These are phyloP conservation scores for Phylloscopus trochiloides DNA, from an alignment of 2,113 vertebrate species.

Conservation along the genomic window DNA sequence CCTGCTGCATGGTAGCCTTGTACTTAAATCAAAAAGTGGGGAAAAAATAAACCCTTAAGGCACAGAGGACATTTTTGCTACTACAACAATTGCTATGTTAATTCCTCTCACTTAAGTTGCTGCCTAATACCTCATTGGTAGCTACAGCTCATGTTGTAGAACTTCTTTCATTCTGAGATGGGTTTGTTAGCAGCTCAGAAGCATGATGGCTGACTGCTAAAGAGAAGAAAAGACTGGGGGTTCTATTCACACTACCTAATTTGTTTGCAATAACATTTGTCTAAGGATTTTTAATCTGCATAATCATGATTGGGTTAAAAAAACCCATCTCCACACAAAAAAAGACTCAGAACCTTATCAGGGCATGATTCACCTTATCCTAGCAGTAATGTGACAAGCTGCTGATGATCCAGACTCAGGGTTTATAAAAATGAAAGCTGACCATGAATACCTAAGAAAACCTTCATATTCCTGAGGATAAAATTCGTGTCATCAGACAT, in stretches of 20 bases:
- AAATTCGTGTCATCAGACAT: background rate
- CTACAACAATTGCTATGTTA: background rate
- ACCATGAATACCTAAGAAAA: background rate
- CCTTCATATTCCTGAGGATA: background rate
- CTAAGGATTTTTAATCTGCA: background rate
- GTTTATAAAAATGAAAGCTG: background rate
- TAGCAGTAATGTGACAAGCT: background rate
- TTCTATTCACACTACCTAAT: background rate
- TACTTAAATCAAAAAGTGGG: background rate
- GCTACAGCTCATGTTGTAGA: background rate
- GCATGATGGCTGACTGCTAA: background rate
- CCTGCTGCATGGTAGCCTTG: background rate
- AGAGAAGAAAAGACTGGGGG: background rate
- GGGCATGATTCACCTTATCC: background rate
- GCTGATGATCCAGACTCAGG: background rate
- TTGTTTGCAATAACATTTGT: background rate
- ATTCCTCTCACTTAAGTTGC: background rate
- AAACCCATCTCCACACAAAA: rapidly evolving
- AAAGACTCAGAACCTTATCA: background rate
- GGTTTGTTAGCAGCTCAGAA: background rate
- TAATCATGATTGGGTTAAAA: background rate
- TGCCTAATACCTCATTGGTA: background rate
- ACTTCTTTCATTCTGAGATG: background rate
- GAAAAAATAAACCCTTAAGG: background rate
- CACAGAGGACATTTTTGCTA: background rate